These are phyloP conservation scores for Acropternis orthonyx DNA, from an alignment of 2,797 vertebrate genomes.

Conservation along the genomic window DNA sequence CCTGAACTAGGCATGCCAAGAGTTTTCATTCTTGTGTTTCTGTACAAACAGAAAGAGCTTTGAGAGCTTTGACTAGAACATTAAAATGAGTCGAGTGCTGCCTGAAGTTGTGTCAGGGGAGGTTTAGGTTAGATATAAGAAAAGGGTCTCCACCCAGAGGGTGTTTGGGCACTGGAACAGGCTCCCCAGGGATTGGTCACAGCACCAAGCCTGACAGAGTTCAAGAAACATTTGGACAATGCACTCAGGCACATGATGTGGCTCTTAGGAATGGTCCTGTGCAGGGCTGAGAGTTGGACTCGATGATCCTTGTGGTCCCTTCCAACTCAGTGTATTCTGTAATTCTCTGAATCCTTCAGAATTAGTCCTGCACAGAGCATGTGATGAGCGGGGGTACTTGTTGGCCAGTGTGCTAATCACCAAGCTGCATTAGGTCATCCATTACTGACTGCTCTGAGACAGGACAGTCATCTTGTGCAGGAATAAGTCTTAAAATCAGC, in stretches of 20 bases:
- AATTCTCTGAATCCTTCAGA: background rate
- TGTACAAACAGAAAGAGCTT: background rate
- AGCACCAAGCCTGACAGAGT: background rate
- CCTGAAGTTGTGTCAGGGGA: background rate
- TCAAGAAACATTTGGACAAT: background rate
- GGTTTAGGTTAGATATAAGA: background rate
- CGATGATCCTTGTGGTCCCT: background rate
- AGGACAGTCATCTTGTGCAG: background rate
- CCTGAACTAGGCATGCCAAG: background rate
- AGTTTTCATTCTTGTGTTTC: background rate
- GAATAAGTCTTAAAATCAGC: background rate
- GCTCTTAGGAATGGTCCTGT: background rate
- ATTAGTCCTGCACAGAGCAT: background rate
- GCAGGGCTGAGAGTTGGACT: background rate
- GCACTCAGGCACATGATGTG: background rate
- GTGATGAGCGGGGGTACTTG: background rate
- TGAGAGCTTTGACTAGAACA: background rate
- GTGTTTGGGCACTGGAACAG: background rate
- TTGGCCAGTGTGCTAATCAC: accelerated
- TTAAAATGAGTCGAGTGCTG: background rate
- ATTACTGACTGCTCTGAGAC: background rate
- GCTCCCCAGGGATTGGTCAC: background rate
- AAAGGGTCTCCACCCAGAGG: background rate
- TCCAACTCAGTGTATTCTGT: background rate
- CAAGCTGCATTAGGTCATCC: background rate